Evolutionary conservation across 2,797 vertebrate species (phyloP).

Genomic region (Paramormyrops hopkinsi): DNA sequence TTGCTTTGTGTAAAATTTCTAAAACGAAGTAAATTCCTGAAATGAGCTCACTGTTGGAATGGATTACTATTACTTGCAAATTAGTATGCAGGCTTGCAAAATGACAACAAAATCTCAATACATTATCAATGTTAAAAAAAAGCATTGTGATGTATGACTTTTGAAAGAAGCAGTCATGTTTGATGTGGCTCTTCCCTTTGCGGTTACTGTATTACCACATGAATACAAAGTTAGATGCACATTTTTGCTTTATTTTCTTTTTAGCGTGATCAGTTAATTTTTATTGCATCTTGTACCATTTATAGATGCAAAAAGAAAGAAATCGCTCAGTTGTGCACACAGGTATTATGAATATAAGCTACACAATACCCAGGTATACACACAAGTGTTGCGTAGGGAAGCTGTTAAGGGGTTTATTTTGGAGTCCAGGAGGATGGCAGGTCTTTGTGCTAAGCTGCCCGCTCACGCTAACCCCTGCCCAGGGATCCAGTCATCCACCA

Average conservation of each 20-base stretch:
- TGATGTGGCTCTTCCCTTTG: neutral
- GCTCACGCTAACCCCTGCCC: conserved; percentile 6
- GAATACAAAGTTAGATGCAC: neutral
- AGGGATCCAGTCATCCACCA: neutral
- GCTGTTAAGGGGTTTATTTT: neutral
- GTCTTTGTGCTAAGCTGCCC: neutral
- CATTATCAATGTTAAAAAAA: neutral
- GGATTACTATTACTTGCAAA: neutral
- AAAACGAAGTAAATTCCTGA: neutral
- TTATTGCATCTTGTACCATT: neutral
- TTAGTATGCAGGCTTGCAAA: neutral
- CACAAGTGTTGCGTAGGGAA: neutral
- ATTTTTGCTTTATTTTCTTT: neutral
- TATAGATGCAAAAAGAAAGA: neutral
- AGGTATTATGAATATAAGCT: neutral
- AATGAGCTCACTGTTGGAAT: neutral
- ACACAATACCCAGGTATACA: neutral
- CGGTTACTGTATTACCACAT: neutral
- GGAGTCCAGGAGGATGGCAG: neutral
- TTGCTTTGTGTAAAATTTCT: neutral
- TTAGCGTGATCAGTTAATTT: neutral
- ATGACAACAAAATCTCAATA: neutral
- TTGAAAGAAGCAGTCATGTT: neutral
- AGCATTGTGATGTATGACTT: neutral
- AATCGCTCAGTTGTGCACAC: neutral